These are phyloP conservation scores for Sinotaia quadrata DNA, from an alignment of 2,888 invertebrate genomes.

Conservation along the genomic window DNA sequence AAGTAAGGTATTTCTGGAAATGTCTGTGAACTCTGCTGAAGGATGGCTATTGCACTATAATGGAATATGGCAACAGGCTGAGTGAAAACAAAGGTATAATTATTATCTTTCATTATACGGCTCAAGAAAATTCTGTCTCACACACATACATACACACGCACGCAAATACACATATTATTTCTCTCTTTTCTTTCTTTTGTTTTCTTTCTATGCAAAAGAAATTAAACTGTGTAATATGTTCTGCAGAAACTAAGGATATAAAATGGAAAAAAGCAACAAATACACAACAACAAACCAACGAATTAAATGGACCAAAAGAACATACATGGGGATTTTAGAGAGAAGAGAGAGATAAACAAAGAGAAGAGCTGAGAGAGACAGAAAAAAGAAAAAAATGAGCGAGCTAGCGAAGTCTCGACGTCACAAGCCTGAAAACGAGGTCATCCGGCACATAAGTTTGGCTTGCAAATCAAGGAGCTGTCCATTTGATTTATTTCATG, in stretches of 20 bases:
- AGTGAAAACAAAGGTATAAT: too few relatives aligned
- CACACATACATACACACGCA: too few relatives aligned
- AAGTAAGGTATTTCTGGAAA: too few relatives aligned
- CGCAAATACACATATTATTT: too few relatives aligned
- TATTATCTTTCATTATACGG: too few relatives aligned
- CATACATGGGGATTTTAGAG: not conserved
- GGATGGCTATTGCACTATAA: too few relatives aligned
- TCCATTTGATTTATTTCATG: constrained; percentile 27
- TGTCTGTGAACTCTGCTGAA: too few relatives aligned
- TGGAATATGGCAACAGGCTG: too few relatives aligned
- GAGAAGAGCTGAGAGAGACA: not conserved
- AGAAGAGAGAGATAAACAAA: not conserved
- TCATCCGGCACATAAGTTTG: constrained; percentile 22
- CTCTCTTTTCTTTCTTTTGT: too few relatives aligned
- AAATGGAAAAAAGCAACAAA: not conserved
- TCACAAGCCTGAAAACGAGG: not conserved
- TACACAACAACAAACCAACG: not conserved
- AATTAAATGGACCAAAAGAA: not conserved
- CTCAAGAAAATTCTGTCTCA: too few relatives aligned
- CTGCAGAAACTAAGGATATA: not conserved
- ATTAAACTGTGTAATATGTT: not conserved
- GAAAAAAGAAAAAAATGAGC: not conserved
- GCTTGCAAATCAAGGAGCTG: constrained; percentile 29
- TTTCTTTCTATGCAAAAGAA: not conserved
- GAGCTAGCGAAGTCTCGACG: too few relatives aligned